Conservation (phyloP, 2,113 vertebrate species). For the Anoplopoma fimbria region DNA sequence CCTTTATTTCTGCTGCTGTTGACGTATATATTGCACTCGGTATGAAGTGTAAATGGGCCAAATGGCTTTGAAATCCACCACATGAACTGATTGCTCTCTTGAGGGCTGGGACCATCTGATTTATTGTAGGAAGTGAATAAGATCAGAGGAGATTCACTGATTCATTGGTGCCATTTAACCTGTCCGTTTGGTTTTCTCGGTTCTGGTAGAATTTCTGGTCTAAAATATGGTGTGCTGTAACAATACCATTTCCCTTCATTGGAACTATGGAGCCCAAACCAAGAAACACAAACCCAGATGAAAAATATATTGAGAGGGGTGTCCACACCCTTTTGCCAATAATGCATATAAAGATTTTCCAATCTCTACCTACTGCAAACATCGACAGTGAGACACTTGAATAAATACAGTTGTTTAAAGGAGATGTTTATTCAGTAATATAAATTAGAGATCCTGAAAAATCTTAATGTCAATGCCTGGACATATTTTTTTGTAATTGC, state of each 20-base stretch:
- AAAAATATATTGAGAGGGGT: not conserved
- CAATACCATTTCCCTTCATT: not conserved
- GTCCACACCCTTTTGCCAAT: too few relatives aligned
- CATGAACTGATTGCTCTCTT: conserved; percentile 21
- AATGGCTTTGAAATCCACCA: conserved; percentile 21
- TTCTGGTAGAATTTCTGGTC: not conserved
- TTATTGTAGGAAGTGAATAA: not conserved
- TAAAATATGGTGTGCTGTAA: not conserved
- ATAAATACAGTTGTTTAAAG: too few relatives aligned
- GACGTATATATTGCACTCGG: conserved; percentile 1
- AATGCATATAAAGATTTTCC: too few relatives aligned
- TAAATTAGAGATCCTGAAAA: too few relatives aligned
- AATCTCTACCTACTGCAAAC: too few relatives aligned
- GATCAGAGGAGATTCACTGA: conserved; percentile 8
- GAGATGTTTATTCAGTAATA: too few relatives aligned
- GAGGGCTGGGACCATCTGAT: conserved; percentile 14
- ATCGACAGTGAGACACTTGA: too few relatives aligned
- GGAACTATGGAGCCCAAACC: not conserved
- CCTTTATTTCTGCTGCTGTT: conserved; percentile 53
- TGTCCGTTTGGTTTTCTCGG: not conserved
- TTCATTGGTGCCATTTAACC: not conserved
- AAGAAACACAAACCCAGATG: not conserved
- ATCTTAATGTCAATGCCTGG: too few relatives aligned
- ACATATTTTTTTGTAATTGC: not conserved
- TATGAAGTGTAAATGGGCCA: conserved; percentile 36